A percentile compares a stretch with the other conserved stretches of the same genome.
These are phyloP conservation scores for Volucella inflata DNA, from an alignment of 2,888 invertebrate genomes.

Conservation along the genomic window DNA sequence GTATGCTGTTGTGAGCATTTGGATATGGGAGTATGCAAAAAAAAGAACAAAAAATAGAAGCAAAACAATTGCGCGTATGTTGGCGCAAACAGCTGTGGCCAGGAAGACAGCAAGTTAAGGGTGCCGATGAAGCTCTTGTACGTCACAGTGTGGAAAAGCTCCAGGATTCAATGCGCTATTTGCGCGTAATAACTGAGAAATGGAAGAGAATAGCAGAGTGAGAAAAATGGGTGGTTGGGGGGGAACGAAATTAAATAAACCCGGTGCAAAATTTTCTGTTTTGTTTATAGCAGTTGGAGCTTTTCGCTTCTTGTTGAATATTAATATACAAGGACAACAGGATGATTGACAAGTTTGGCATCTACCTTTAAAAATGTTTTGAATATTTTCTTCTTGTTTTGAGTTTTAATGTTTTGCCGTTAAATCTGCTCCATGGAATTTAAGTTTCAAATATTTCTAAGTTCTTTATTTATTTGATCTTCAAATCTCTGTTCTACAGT, in stretches of 20 bases:
- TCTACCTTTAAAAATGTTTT: neutral
- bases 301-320: slow-evolving; percentile 43
- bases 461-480: too few relatives aligned
- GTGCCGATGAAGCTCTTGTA: slow-evolving; percentile 49
- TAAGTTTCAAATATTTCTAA: too few relatives aligned
- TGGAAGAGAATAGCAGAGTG: slow-evolving; percentile 1
- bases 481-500: too few relatives aligned
- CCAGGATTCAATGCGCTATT: slow-evolving; percentile 68
- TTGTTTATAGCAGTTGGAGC: slow-evolving; percentile 31
- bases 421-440: too few relatives aligned
- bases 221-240: too few relatives aligned
- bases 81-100: slow-evolving; percentile 64
- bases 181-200: slow-evolving; percentile 53
- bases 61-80: slow-evolving; percentile 37
- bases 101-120: slow-evolving; percentile 2
- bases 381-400: neutral
- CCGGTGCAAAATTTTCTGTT: slow-evolving; percentile 39
- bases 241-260: slow-evolving; percentile 40
- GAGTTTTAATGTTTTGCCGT: too few relatives aligned
- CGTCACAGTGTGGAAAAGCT: slow-evolving; percentile 69
- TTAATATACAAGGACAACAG: slow-evolving; percentile 12
- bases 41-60: slow-evolving; percentile 12
- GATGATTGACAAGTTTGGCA: slow-evolving; percentile 2
- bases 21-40: neutral
- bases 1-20: slow-evolving; percentile 20